These are phyloP conservation scores for Geotrypetes seraphini DNA, from an alignment of 2,797 vertebrate genomes.

Conservation along the genomic window DNA sequence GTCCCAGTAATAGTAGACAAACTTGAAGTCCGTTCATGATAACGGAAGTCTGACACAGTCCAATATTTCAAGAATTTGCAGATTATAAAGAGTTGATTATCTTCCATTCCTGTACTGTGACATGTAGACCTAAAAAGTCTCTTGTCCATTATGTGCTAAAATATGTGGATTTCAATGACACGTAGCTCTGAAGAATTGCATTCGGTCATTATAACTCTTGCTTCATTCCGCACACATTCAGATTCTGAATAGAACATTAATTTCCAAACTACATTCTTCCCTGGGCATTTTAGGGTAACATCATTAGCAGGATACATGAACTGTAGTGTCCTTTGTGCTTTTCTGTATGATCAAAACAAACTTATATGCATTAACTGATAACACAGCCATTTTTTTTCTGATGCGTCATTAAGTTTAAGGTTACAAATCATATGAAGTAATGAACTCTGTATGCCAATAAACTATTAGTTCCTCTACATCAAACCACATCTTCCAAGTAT, in stretches of 20 bases:
- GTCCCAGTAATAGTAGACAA: too few species aligned
- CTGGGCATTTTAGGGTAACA: background rate
- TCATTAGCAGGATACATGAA: background rate
- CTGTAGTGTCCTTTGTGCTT: background rate
- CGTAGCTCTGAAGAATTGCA: background rate
- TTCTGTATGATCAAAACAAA: too few species aligned
- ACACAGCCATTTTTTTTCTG: background rate
- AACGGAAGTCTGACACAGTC: background rate
- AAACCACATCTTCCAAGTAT: slow-evolving; percentile 18
- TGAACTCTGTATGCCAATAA: background rate
- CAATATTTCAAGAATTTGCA: slow-evolving; percentile 17
- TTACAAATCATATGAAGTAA: slow-evolving; percentile 11
- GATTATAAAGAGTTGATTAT: slow-evolving; percentile 18
- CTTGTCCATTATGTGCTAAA: slow-evolving; percentile 12
- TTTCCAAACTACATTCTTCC: too few species aligned
- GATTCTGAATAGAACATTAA: background rate
- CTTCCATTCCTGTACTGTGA: slow-evolving; percentile 5
- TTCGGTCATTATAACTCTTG: background rate
- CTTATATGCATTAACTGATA: background rate
- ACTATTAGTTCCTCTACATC: slow-evolving; percentile 9
- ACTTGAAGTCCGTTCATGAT: too few species aligned
- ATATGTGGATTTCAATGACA: slow-evolving; percentile 15
- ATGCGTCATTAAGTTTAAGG: background rate
- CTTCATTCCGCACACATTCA: background rate
- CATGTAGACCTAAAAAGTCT: slow-evolving; percentile 1